Evolutionary conservation across 2,797 vertebrate species (phyloP), one percentile per base, ranked within the genome.

Genomic region (Gorsachius magnificus): DNA sequence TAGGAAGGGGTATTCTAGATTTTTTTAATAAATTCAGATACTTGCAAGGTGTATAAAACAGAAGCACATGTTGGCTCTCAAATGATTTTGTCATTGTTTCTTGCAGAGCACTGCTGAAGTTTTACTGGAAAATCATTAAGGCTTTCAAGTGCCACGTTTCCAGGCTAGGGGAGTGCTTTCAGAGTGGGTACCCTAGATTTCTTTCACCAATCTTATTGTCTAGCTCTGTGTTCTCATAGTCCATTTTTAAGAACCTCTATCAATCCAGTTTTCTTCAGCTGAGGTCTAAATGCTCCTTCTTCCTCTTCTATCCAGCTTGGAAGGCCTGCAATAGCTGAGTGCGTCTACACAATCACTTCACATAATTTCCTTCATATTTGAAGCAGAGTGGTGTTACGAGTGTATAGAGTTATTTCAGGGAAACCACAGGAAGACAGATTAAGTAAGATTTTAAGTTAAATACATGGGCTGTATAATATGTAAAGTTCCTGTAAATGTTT

Each of bases 391-490:
- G 18, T 78, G 17, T 21, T 78, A 12, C 16, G 78, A 16, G 31
- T 15, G 5, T 50, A 11, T 25, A 8, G 26, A 58, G 9, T 12
- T 24, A 81, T 86, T 89, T 64, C 81, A 13, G 41, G 19, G 38
- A 83, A 58, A 75, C 43, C 45, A 48, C 24, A 35, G 57, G 18
- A 64, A 75, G 20, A 68, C 46, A 51, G 12, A 69, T 43, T 48
- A 71, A 89, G 35, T 64, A 21, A 38, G 13, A 81, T 65, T 85
- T 76, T 61, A 48, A 76, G 13, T 69, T 79, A 75, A 86, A 60
- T 87, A 35, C 1, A 0, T 15, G 22, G 38, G 16, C 21, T 74
- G 9, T 60, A 50, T 69, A 5, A 26, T 65, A 46, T 0, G 0
- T 61, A 70, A 65, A 35, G 26, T 51, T 20, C 29, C 46, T 83